These are phyloP conservation scores for Amphilophus citrinellus DNA, from an alignment of 2,113 vertebrate species.

Conservation along the genomic window DNA sequence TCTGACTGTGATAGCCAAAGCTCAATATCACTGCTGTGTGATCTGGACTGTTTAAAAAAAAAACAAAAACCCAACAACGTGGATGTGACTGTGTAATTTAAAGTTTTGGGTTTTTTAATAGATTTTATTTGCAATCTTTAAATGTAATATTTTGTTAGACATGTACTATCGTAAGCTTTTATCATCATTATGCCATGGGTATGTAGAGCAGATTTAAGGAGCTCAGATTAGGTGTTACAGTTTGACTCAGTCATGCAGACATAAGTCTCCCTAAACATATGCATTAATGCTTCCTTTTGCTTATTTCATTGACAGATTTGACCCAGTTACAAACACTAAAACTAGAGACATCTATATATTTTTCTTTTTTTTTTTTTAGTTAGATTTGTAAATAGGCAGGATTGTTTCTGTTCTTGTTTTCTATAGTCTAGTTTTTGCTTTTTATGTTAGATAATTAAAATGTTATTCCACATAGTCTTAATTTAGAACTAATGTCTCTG, in stretches of 20 bases:
- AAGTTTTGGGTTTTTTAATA: not conserved
- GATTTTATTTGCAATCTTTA: not conserved
- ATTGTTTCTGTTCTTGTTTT: not conserved
- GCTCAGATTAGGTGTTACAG: not conserved
- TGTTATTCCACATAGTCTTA: not conserved
- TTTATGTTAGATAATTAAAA: constrained; percentile 1
- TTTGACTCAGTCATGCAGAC: not conserved
- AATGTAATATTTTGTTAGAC: not conserved
- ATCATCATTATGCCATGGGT: not conserved
- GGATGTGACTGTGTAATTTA: not conserved
- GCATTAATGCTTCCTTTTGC: too few species aligned
- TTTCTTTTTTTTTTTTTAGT: not conserved
- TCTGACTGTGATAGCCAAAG: constrained; percentile 22
- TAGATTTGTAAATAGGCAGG: not conserved
- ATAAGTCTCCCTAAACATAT: too few species aligned
- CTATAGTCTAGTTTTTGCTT: not conserved
- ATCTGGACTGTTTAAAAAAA: not conserved
- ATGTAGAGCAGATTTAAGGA: not conserved
- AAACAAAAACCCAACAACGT: not conserved
- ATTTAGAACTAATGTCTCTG: not conserved
- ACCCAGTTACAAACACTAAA: too few species aligned
- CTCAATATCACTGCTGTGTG: constrained; percentile 16
- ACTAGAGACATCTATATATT: too few species aligned
- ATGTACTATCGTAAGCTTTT: not conserved
- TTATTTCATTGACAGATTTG: too few species aligned